Base-by-base conservation (phyloP, 1,140 invertebrate genomes). In the Calephelis nemesis region DNA sequence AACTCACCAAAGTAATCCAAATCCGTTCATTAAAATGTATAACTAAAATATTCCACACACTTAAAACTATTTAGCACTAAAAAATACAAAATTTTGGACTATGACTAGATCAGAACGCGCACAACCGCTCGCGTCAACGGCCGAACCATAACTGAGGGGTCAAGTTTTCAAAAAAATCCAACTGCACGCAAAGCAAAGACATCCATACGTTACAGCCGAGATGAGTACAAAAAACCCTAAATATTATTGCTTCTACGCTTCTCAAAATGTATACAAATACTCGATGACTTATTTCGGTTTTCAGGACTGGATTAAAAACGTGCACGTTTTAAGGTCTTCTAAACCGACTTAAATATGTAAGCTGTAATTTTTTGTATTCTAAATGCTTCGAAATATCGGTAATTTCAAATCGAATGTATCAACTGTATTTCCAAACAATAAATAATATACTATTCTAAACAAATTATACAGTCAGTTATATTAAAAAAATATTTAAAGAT, bases 181-280 rank as follows among this genome's bases (percentile, higher is more conserved):
- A 79, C 74, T 81, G 84, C 81, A 87, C 83, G 78, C 85, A 82
- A 84, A 83, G 80, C 84, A 82, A 83, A 83, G 74, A 83, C 86
- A 83, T 83, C 85, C 82, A 87, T 89, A 88, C 85, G 85, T 88
- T 88, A 87, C 85, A 79, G 80, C 74, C 79, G 88, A 91, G 88
- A 91, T 89, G 86, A 83, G 78, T 87, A 82, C 82, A 91, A 91
- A 91, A 91, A 84, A 85, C 84, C 88, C 88, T 87, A 89, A 87
- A 88, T 87, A 87, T 88, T 85, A 87, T 84, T 75, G 79, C 62
- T 73, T 67, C 68, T 54, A 40, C 64, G 80, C 70, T 85, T 87
- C 83, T 76, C 83, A 89, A 85, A 87, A 71, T 72, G 78, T 74
- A 62, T 45, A 42, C 10, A 50, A 48, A 50, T 47, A 30, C 6